A percentile compares a stretch with the other conserved stretches of the same genome.
These are phyloP conservation scores for Cercopithecus neglectus DNA, from an alignment of 2,797 vertebrate genomes.

Conservation along the genomic window DNA sequence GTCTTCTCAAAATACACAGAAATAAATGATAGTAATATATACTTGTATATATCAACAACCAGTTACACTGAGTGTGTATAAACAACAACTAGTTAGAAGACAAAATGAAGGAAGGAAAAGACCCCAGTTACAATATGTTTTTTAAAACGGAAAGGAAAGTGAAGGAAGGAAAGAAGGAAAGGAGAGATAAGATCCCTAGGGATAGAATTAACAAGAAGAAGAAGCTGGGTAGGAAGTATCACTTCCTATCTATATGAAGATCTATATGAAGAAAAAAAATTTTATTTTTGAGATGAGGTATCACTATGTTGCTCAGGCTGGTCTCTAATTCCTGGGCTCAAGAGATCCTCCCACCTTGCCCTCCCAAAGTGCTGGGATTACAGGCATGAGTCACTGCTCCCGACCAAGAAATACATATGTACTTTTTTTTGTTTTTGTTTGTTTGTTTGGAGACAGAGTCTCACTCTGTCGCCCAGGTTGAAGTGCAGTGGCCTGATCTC, in stretches of 20 bases:
- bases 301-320: background rate
- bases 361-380: background rate
- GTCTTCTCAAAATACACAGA: background rate
- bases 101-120: background rate
- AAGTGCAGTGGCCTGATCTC: too few relatives aligned
- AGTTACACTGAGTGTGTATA: background rate
- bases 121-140: background rate
- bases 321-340: background rate
- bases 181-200: background rate
- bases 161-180: background rate
- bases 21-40: background rate
- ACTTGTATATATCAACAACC: background rate
- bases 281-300: background rate
- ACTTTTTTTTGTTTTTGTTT: background rate
- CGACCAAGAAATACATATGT: background rate
- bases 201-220: background rate
- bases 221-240: too few relatives aligned
- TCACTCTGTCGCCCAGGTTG: background rate
- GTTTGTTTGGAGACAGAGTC: background rate
- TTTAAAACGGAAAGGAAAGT: background rate
- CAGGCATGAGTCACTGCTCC: background rate
- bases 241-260: background rate
- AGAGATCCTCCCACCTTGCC: background rate
- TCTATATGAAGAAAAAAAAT: background rate
- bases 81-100: background rate